Conservation (phyloP, 2,797 vertebrate genomes). For the Pteronotus mesoamericanus region DNA sequence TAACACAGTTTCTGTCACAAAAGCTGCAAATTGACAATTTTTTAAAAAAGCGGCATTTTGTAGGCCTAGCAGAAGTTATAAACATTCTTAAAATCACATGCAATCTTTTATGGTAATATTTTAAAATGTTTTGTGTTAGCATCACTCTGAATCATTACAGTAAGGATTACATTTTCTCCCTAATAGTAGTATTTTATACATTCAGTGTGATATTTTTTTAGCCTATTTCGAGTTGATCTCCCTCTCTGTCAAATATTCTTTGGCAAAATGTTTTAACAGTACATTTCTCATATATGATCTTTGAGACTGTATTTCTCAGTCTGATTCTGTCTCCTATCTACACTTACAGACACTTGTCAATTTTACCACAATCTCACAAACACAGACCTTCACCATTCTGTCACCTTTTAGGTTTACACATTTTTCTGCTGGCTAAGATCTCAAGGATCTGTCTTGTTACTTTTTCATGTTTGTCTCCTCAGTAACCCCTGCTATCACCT, state of each 20-base stretch:
- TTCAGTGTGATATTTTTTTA: constrained; percentile 36
- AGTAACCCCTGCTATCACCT: background rate
- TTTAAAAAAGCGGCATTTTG: background rate
- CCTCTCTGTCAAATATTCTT: constrained; percentile 29
- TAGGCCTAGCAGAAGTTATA: background rate
- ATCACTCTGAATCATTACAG: background rate
- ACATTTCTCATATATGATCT: constrained; percentile 7
- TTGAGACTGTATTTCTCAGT: constrained; percentile 26
- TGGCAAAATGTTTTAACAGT: constrained; percentile 22
- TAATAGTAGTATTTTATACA: background rate
- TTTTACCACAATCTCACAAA: background rate
- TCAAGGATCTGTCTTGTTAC: background rate
- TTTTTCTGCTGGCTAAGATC: background rate
- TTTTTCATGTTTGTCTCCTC: background rate
- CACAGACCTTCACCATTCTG: background rate
- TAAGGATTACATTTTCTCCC: background rate
- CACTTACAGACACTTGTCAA: background rate
- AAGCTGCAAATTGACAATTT: background rate
- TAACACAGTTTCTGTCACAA: background rate
- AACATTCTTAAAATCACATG: background rate
- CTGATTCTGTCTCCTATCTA: background rate
- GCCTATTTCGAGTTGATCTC: constrained; percentile 49
- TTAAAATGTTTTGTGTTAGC: background rate
- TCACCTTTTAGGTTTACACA: background rate
- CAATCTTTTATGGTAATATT: background rate